These are phyloP conservation scores for Seriola aureovittata DNA, from an alignment of 2,113 vertebrate genomes.

Conservation along the genomic window DNA sequence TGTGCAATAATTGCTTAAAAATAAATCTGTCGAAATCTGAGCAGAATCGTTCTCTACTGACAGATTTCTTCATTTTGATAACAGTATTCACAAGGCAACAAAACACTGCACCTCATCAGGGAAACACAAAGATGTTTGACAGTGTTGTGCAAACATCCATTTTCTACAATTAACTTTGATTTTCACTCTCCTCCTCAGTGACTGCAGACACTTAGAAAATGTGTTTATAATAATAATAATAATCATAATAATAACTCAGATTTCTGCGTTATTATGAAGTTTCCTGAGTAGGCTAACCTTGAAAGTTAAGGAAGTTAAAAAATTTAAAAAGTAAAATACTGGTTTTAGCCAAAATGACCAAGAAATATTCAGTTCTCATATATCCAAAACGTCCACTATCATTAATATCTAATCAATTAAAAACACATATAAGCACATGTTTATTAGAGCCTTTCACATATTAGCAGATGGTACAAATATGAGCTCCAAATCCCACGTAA, in stretches of 20 bases:
- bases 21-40: too few species aligned
- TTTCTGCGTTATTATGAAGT: neutral
- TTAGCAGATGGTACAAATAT: neutral
- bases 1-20: neutral
- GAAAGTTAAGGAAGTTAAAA: neutral
- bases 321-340: neutral
- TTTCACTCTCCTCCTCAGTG: neutral
- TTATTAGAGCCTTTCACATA: neutral
- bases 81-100: neutral
- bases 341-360: neutral
- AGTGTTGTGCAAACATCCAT: slow-evolving; percentile 5
- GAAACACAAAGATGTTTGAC: neutral
- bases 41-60: neutral
- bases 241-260: neutral
- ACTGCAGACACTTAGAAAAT: neutral
- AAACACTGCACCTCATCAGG: neutral
- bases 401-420: neutral
- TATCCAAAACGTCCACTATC: neutral
- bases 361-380: neutral
- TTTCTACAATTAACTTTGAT: slow-evolving; percentile 15
- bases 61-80: neutral
- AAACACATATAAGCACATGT: neutral
- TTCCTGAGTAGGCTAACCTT: neutral
- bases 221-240: neutral
- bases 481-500: neutral